Conservation (phyloP, 2,797 vertebrate genomes). For the Potorous gilbertii region DNA sequence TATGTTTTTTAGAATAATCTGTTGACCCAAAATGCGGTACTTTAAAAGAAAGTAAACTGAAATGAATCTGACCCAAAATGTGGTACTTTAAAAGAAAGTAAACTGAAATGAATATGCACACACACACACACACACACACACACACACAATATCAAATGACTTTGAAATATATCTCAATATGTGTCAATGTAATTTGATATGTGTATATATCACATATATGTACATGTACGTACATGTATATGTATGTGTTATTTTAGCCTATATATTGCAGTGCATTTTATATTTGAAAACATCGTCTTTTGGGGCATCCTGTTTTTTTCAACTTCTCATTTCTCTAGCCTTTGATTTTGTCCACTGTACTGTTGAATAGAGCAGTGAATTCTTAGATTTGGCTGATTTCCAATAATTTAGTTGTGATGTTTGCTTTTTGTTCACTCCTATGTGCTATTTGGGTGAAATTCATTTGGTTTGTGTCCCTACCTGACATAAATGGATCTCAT, state of each 20-base stretch:
- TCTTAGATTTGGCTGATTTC: constrained; percentile 53
- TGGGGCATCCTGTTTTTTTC: constrained; percentile 31
- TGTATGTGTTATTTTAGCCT: neutral
- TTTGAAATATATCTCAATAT: neutral
- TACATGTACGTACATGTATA: neutral
- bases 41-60: constrained; percentile 46
- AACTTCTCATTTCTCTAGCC: neutral
- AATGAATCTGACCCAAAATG: no score
- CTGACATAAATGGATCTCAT: constrained; percentile 33
- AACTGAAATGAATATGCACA: neutral
- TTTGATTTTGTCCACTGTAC: constrained; percentile 18
- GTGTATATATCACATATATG: neutral
- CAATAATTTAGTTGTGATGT: constrained; percentile 51
- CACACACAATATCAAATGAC: neutral
- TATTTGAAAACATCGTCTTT: constrained; percentile 28
- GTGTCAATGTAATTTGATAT: neutral
- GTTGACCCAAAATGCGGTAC: constrained; percentile 45
- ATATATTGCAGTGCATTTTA: constrained; percentile 16
- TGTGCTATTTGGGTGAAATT: constrained; percentile 49
- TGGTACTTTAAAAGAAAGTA: no score
- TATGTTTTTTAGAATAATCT: neutral
- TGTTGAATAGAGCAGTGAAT: constrained; percentile 1
- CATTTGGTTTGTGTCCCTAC: constrained; percentile 53
- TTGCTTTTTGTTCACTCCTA: constrained; percentile 52
- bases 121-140: no score